phyloP scores from a whole-genome alignment of 2,797 vertebrate species.

The Protonibea diacanthus region DNA sequence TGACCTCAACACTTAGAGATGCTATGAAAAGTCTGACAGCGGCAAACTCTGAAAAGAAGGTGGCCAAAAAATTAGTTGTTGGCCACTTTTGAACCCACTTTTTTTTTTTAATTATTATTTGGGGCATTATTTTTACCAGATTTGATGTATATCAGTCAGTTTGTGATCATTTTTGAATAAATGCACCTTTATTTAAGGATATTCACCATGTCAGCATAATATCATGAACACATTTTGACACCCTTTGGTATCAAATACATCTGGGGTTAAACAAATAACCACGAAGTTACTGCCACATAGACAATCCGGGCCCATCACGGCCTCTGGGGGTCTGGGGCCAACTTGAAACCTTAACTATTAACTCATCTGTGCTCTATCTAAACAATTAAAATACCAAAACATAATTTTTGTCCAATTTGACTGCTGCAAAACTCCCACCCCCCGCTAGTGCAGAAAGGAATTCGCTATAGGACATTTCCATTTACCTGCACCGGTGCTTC shows the following conservation, averaged over 20 bases:
- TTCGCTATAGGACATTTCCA: background rate
- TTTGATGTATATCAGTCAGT: background rate
- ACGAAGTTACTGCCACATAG: background rate
- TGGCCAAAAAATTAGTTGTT: no score
- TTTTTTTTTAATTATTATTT: no score
- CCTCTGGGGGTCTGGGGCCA: background rate
- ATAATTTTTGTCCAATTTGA: no score
- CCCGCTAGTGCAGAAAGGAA: no score
- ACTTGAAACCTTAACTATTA: background rate
- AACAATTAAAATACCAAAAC: no score
- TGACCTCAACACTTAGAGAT: no score
- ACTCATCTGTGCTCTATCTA: background rate
- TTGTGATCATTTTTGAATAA: background rate
- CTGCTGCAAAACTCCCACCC: no score
- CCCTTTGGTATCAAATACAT: no score
- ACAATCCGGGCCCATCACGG: background rate
- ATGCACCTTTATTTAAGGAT: background rate
- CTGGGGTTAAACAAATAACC: background rate
- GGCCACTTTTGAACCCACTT: no score
- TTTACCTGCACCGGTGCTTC: constrained; percentile 92
- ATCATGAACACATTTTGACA: background rate
- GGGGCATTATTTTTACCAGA: background rate
- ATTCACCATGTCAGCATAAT: background rate
- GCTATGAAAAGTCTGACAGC: no score
- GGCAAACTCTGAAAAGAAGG: no score